Evolutionary conservation across 2,888 invertebrate genomes (phyloP).

Genomic region (Lutraria lutraria): DNA sequence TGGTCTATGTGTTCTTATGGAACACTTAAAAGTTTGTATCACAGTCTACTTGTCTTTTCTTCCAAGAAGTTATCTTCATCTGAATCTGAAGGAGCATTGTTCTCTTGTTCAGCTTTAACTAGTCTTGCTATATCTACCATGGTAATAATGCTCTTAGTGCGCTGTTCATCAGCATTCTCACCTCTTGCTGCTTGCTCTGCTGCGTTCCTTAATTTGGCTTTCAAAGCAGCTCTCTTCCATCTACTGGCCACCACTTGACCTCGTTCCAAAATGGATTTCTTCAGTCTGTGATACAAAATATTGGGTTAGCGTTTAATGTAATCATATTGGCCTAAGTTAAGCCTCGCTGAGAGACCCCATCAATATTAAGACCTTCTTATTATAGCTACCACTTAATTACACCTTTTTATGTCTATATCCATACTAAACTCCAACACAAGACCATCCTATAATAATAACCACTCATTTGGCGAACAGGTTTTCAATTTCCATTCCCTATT

Average conservation of each 20-base stretch:
- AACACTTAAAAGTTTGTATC: not conserved
- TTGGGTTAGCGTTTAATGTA: not conserved
- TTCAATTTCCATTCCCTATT: too few species aligned
- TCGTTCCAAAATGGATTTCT: constrained; percentile 60
- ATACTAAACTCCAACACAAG: too few species aligned
- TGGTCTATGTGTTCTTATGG: not conserved
- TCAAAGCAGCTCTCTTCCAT: constrained; percentile 54
- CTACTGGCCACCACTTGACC: constrained; percentile 55
- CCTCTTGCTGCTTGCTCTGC: not conserved
- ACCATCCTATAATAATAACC: too few species aligned
- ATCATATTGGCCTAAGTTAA: too few species aligned
- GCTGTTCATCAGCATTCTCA: not conserved
- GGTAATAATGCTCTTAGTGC: constrained; percentile 45
- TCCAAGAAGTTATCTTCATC: constrained; percentile 36
- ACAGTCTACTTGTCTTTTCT: constrained; percentile 41
- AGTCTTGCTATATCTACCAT: constrained; percentile 58
- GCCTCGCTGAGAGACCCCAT: too few species aligned
- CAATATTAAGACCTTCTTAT: too few species aligned
- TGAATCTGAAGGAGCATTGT: constrained; percentile 50
- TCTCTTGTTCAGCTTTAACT: constrained; percentile 56
- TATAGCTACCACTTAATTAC: too few species aligned
- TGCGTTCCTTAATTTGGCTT: constrained; percentile 42
- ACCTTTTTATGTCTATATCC: too few species aligned
- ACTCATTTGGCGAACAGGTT: too few species aligned
- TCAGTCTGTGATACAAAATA: constrained; percentile 45